A percentile compares a stretch with the other conserved stretches of the same genome.
Evolutionary conservation across 2,888 invertebrate genomes (phyloP).

Genomic region (Pantelozetes paolii): DNA sequence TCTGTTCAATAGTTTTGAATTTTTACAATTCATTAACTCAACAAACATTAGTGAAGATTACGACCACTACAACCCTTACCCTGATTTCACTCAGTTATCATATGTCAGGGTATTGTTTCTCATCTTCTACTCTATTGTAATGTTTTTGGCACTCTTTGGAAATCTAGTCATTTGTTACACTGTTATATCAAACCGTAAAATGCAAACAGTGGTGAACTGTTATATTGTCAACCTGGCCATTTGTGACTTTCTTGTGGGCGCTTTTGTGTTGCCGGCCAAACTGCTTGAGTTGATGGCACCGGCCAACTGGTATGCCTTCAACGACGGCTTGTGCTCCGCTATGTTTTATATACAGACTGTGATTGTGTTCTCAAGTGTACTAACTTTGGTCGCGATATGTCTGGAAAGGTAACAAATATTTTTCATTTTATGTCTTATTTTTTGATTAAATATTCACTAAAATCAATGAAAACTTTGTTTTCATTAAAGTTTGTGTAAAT

Average conservation of each 20-base stretch:
- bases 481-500: too few species aligned
- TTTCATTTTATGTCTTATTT: too few species aligned
- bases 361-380: conserved; percentile 55
- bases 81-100: conserved; percentile 52
- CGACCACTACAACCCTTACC: conserved; percentile 41
- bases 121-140: conserved; percentile 51
- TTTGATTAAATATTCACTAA: too few species aligned
- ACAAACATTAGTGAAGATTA: not conserved
- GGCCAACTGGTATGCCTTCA: conserved; percentile 53
- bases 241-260: conserved; percentile 54
- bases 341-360: conserved; percentile 54
- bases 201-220: conserved; percentile 56
- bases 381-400: conserved; percentile 55
- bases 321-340: conserved; percentile 53
- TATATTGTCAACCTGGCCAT: conserved; percentile 55
- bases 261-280: conserved; percentile 55
- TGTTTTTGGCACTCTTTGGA: conserved; percentile 52
- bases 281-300: conserved; percentile 55
- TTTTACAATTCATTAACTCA: not conserved
- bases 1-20: not conserved
- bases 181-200: conserved; percentile 53
- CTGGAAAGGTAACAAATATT: conserved; percentile 53
- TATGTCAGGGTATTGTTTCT: conserved; percentile 51
- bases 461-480: too few species aligned
- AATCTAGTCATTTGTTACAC: conserved; percentile 55